Base-by-base conservation (phyloP, 1,140 invertebrate genomes). In the Caenorhabditis inopinata region DNA sequence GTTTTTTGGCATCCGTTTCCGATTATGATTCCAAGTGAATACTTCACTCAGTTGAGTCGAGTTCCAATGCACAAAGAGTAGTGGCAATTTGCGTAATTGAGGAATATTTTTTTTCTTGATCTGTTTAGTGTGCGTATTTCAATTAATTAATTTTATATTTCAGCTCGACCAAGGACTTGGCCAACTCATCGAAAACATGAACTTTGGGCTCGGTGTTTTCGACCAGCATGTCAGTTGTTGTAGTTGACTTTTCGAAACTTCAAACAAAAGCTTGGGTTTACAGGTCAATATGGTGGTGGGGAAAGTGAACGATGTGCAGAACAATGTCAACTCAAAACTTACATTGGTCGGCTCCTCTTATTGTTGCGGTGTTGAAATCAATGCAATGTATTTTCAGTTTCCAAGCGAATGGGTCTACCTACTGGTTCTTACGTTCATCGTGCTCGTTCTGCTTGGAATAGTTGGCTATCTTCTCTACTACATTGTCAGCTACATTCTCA, bases 371-470 rank as follows among this genome's bases (percentile, higher is more conserved):
- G n/a, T n/a, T n/a, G n/a, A n/a, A n/a, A n/a, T n/a, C n/a, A n/a
- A n/a, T n/a, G n/a, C n/a, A 68, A 68, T 68, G 9, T 16, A 32
- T 68, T 42, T 76, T 76, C 46, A 76, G 75, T 42, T 76, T 48
- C 75, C 75, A 48, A 48, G 48, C 32, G 46, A 76, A 51, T 76
- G 75, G 75, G 11, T 51, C 3, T 76, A 49, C 48, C 23, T 76
- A 9, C n/a, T 53, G 1, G 25, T 76, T 21, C 27, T 76, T 5
- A 32, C 53, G 46, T 38, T 51, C 21, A 76, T 76, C 38, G 32
- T 32, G 21, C 25, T 76, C 1, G 23, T 49, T 23, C 29, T 76
- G 7, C 45, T 51, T 38, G 75, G 46, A 35, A 16, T 76, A 14
- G 29, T 53, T 35, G 29, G 25, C 7, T 76, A 51, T 27, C 75